Conservation (phyloP, 1,140 invertebrate species). For the Listronotus oregonensis region DNA sequence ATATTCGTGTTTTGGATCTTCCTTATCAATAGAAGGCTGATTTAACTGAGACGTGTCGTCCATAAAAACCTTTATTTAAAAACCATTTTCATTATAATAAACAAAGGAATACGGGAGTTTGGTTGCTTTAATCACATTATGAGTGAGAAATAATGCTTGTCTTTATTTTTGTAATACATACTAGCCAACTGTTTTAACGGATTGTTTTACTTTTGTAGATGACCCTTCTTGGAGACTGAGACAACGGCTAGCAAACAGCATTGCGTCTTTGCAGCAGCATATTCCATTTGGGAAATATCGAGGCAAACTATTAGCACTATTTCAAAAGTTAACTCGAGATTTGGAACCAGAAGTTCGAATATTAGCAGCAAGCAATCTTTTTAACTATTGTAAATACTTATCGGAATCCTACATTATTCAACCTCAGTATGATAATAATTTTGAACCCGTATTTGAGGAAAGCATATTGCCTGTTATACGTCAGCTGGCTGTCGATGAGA, state of each 20-base stretch:
- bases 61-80: too few relatives aligned
- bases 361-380: constrained; percentile 40
- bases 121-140: too few relatives aligned
- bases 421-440: constrained; percentile 31
- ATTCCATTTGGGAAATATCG: constrained; percentile 31
- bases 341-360: constrained; percentile 45
- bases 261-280: constrained; percentile 41
- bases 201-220: constrained; percentile 35
- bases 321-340: constrained; percentile 43
- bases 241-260: constrained; percentile 41
- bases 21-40: too few relatives aligned
- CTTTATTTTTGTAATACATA: too few relatives aligned
- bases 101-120: too few relatives aligned
- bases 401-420: constrained; percentile 37
- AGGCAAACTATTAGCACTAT: constrained; percentile 38
- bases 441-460: constrained; percentile 44
- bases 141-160: too few relatives aligned
- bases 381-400: constrained; percentile 42
- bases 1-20: too few relatives aligned
- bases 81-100: too few relatives aligned
- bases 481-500: constrained; percentile 39
- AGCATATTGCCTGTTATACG: constrained; percentile 46
- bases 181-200: too few relatives aligned
- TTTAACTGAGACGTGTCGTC: too few relatives aligned
- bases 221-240: constrained; percentile 47